Evolutionary conservation across 2,113 vertebrate species (phyloP).

Genomic region (Bos taurus): DNA sequence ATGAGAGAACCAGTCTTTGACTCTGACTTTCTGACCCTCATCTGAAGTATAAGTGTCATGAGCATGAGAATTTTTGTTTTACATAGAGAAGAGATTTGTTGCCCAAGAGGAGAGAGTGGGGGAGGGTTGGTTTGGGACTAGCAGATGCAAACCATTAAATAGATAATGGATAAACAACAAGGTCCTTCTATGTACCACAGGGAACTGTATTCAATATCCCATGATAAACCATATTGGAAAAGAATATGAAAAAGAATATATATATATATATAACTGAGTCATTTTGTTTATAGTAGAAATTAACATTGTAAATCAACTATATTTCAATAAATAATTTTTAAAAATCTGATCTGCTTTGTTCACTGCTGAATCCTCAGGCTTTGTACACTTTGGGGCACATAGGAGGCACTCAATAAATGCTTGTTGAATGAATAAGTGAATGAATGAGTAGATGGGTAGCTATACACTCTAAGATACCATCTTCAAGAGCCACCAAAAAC

Average conservation of each 20-base stretch:
- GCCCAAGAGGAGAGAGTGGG: not conserved
- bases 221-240: not conserved
- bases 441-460: not conserved
- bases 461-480: not conserved
- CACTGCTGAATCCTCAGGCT: not conserved
- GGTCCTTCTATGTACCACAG: not conserved
- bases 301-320: not conserved
- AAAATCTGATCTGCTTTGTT: not conserved
- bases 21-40: not conserved
- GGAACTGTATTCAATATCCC: not conserved
- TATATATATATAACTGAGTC: not conserved
- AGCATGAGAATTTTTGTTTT: not conserved
- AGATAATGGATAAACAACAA: not conserved
- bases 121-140: not conserved
- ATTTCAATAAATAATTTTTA: not conserved
- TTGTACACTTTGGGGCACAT: not conserved
- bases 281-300: not conserved
- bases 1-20: not conserved
- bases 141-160: not conserved
- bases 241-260: not conserved
- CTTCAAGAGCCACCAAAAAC: not conserved
- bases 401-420: not conserved
- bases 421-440: not conserved
- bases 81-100: not conserved
- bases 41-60: accelerated